Evolutionary conservation across 2,113 vertebrate genomes (phyloP).

Genomic region (Odontesthes bonariensis): DNA sequence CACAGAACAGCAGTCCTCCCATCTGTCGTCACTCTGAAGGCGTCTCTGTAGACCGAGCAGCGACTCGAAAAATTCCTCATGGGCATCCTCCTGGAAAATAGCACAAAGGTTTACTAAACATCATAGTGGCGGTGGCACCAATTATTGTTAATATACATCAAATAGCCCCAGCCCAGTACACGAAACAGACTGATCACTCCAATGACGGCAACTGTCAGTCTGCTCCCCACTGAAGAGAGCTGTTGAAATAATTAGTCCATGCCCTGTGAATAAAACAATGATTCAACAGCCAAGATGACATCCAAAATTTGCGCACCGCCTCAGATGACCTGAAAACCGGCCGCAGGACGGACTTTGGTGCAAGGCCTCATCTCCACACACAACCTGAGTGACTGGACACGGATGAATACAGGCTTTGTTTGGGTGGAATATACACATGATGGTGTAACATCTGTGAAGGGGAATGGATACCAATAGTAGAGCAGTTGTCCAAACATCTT

Average conservation of each 20-base stretch:
- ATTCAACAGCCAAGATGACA: slow-evolving; percentile 76
- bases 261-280: slow-evolving; percentile 81
- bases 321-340: slow-evolving; percentile 77
- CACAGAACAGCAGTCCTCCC: slow-evolving; percentile 86
- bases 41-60: slow-evolving; percentile 86
- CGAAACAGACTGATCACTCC: slow-evolving; percentile 84
- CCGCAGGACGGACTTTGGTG: slow-evolving; percentile 23
- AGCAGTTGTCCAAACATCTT: not conserved
- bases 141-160: slow-evolving; percentile 90
- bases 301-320: slow-evolving; percentile 78
- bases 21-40: slow-evolving; percentile 88
- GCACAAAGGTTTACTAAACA: slow-evolving; percentile 87
- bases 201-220: slow-evolving; percentile 86
- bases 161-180: slow-evolving; percentile 73
- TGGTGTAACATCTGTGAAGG: slow-evolving; percentile 27
- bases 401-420: slow-evolving; percentile 63
- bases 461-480: not conserved
- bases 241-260: slow-evolving; percentile 84
- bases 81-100: slow-evolving; percentile 91
- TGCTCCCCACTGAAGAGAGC: slow-evolving; percentile 71
- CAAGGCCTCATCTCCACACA: slow-evolving; percentile 42
- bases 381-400: slow-evolving; percentile 9
- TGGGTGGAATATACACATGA: slow-evolving; percentile 32
- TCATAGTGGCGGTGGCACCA: slow-evolving; percentile 82
- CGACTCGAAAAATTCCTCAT: slow-evolving; percentile 91